Base-by-base conservation (phyloP, 2,113 vertebrate genomes). In the Sebastes fasciatus region DNA sequence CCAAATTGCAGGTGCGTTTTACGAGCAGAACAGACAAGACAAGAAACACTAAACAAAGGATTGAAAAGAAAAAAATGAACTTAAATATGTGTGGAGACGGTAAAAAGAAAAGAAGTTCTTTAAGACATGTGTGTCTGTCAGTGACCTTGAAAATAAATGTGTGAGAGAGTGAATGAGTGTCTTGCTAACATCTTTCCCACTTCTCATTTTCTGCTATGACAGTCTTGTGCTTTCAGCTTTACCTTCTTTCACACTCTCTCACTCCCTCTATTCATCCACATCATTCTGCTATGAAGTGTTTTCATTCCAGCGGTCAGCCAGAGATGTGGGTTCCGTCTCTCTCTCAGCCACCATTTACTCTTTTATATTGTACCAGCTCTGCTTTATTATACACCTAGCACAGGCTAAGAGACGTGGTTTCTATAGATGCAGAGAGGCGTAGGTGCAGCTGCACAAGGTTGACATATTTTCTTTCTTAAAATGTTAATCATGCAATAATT, bases 101-200 rank as follows among this genome's bases (percentile, higher is more conserved):
- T 13, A 19, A 48, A 46, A 16, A 57, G 61, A 75, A 73, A 17
- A 48, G 14, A 16, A 1, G 17, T 21, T 60, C 54, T 60, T 42
- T 77, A 46, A 61, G 42, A 45, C 3, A 5, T 65, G 1, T 13
- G 16, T 61, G 8, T 70, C 23, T 77, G 12, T 23, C 48, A 12
- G 21, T 84, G 63, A 84, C 80, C 80, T 89, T 86, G 70, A 75
- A 55, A 58, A 65, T 16, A 75, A 77, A 80, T 62, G 49, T 51
- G 11, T 61, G 14, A 48, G 21, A 69, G 2, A 71, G 4, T 46
- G 60, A 81, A 52, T 42, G 3, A 71, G 17, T 63, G 55, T 52
- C 57, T 74, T 34, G 6, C 63, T 54, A 17, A 23, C 14, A 52
- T 58, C 19, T 73, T 71, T 77, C 10, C 19, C 6, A 21, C n/a